Percentiles rank a stretch among this genome's conserved stretches.
phyloP scores from a whole-genome alignment of 2,888 invertebrate genomes.

The Trypoxylon attenuatum region DNA sequence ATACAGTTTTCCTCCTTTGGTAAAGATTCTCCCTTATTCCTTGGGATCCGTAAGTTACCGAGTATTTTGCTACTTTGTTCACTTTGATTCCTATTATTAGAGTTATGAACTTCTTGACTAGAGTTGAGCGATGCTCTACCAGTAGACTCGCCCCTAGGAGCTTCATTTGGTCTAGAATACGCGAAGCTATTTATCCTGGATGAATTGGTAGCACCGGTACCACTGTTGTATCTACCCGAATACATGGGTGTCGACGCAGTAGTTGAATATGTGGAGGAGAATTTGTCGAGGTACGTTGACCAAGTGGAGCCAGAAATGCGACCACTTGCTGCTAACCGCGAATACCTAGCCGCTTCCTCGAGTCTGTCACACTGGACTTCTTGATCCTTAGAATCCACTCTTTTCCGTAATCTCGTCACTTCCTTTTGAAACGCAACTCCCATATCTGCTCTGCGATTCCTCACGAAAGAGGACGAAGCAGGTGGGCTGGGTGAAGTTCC shows the following conservation, averaged over 20 bases:
- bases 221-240: slow-evolving; percentile 41
- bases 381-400: slow-evolving; percentile 80
- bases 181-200: slow-evolving; percentile 64
- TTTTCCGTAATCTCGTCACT: slow-evolving; percentile 77
- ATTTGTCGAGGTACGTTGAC: slow-evolving; percentile 78
- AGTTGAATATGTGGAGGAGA: slow-evolving; percentile 53
- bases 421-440: slow-evolving; percentile 84
- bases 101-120: slow-evolving; percentile 40
- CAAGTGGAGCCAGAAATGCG: slow-evolving; percentile 79
- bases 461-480: slow-evolving; percentile 78
- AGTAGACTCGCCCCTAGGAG: slow-evolving; percentile 45
- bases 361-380: slow-evolving; percentile 84
- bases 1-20: slow-evolving; percentile 21
- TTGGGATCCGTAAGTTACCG: slow-evolving; percentile 10
- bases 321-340: slow-evolving; percentile 78
- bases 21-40: slow-evolving; percentile 10
- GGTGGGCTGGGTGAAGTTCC: slow-evolving; percentile 87
- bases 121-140: slow-evolving; percentile 36
- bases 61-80: slow-evolving; percentile 37
- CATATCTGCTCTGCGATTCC: slow-evolving; percentile 83
- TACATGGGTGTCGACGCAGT: slow-evolving; percentile 34
- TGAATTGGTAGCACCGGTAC: slow-evolving; percentile 35
- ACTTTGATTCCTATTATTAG: slow-evolving; percentile 28
- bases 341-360: slow-evolving; percentile 82
- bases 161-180: slow-evolving; percentile 62